Conservation (phyloP, 2,888 invertebrate genomes). For the Epirrhoe alternata region DNA sequence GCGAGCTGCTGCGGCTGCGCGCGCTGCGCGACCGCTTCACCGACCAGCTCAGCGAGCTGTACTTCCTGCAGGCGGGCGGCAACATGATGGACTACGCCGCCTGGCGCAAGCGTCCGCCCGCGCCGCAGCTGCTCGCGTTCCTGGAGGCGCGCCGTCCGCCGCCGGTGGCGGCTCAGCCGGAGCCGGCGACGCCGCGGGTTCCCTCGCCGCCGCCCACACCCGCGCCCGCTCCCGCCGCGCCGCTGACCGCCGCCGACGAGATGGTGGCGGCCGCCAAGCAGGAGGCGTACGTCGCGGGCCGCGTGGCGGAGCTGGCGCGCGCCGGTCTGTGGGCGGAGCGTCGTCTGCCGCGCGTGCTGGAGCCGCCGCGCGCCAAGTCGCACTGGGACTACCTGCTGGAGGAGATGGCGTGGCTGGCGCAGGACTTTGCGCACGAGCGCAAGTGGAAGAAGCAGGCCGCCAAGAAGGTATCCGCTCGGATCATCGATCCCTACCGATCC, state of each 20-base stretch:
- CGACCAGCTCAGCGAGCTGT: slow-evolving; percentile 93
- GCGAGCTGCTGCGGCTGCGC: slow-evolving; percentile 88
- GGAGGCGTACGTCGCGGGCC: slow-evolving; percentile 97
- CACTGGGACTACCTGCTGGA: slow-evolving; percentile 99
- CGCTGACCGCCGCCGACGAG: slow-evolving; percentile 65
- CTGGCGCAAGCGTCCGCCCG: slow-evolving; percentile 93
- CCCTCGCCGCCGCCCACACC: slow-evolving; percentile 87
- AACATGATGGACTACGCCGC: slow-evolving; percentile 94
- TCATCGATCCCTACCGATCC: too few species aligned
- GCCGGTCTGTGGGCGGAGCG: slow-evolving; percentile 98
- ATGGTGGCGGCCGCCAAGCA: slow-evolving; percentile 80
- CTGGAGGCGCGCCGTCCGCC: slow-evolving; percentile 89
- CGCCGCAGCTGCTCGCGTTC: slow-evolving; percentile 90
- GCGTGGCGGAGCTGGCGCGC: slow-evolving; percentile 95
- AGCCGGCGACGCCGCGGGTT: slow-evolving; percentile 80
- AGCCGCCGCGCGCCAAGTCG: slow-evolving; percentile 94
- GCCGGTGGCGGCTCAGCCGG: slow-evolving; percentile 77
- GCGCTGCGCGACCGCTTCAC: slow-evolving; percentile 88
- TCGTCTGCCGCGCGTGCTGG: slow-evolving; percentile 95
- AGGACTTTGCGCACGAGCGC: slow-evolving; percentile 98
- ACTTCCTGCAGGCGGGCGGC: slow-evolving; percentile 93
- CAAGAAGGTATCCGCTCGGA: slow-evolving; percentile 89
- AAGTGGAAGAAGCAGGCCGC: slow-evolving; percentile 99
- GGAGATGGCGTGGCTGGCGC: slow-evolving; percentile 99
- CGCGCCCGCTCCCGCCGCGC: slow-evolving; percentile 78